These are phyloP conservation scores for Notolepis coatsorum DNA, from an alignment of 2,797 vertebrate genomes.

Conservation along the genomic window DNA sequence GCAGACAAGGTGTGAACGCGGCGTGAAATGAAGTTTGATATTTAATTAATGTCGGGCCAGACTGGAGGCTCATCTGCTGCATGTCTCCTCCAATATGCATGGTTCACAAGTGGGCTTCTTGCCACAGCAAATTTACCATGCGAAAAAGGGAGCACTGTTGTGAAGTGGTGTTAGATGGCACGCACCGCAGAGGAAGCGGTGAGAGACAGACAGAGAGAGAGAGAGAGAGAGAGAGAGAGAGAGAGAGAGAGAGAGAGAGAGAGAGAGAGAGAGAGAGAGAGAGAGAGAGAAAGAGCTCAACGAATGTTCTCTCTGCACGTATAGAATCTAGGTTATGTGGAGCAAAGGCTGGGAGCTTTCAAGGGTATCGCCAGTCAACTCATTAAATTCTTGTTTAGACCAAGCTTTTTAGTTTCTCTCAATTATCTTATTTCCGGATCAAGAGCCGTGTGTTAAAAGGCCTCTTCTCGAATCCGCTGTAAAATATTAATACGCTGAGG, in stretches of 20 bases:
- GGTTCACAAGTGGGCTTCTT: constrained; percentile 70
- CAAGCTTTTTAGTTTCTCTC: constrained; percentile 5
- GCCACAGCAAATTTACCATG: constrained; percentile 68
- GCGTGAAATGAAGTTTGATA: constrained; percentile 78
- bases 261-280: constrained; percentile 38
- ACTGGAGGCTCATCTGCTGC: constrained; percentile 75
- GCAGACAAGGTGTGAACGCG: constrained; percentile 74
- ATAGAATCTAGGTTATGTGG: constrained; percentile 17
- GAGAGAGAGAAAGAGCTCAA: too few species aligned
- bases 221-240: constrained; percentile 36
- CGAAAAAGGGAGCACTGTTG: constrained; percentile 51
- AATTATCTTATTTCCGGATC: constrained; percentile 11
- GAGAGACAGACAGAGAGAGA: constrained; percentile 36
- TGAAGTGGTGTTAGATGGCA: constrained; percentile 37
- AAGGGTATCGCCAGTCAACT: constrained; percentile 19
- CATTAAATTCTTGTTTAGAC: background rate
- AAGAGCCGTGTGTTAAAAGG: constrained; percentile 23
- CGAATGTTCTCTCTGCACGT: too few species aligned
- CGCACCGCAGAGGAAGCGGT: constrained; percentile 36
- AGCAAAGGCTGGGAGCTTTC: constrained; percentile 21
- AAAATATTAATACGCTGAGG: constrained; percentile 68
- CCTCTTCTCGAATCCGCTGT: constrained; percentile 37
- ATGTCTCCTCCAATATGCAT: constrained; percentile 80
- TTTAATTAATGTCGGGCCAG: constrained; percentile 79
- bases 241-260: constrained; percentile 38